Percentiles rank a stretch among this genome's conserved stretches.
These are phyloP conservation scores for Polyodon spathula DNA, from an alignment of 2,113 vertebrate species.

Conservation along the genomic window DNA sequence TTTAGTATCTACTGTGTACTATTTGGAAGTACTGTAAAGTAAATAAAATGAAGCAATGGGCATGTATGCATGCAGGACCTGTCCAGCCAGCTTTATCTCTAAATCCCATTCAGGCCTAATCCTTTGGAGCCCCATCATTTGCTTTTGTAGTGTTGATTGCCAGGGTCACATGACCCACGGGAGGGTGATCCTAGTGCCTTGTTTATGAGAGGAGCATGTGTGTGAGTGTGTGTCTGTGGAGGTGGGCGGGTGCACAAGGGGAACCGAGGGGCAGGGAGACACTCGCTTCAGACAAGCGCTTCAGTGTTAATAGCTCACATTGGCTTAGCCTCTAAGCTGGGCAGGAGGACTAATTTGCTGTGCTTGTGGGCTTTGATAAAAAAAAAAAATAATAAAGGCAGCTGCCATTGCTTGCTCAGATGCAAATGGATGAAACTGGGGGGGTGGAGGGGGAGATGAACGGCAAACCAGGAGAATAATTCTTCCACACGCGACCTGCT, in stretches of 20 bases:
- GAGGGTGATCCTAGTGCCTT: constrained; percentile 46
- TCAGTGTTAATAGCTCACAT: constrained; percentile 64
- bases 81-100: constrained; percentile 7
- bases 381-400: constrained; percentile 56
- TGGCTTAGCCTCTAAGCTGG: constrained; percentile 69
- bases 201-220: constrained; percentile 51
- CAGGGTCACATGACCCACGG: constrained; percentile 49
- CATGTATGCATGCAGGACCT: constrained; percentile 6
- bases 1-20: too few relatives aligned
- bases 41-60: constrained; percentile 30
- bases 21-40: too few relatives aligned
- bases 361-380: constrained; percentile 68
- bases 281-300: constrained; percentile 53
- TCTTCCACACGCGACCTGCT: constrained; percentile 21
- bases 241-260: constrained; percentile 63
- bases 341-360: constrained; percentile 63
- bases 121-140: constrained; percentile 23
- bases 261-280: constrained; percentile 55
- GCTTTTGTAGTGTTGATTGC: constrained; percentile 31
- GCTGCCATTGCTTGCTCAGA: constrained; percentile 66
- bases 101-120: constrained; percentile 17
- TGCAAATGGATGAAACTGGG: constrained; percentile 62
- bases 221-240: constrained; percentile 31
- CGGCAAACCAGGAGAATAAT: constrained; percentile 30
- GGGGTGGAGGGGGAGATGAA: constrained; percentile 40